phyloP scores from a whole-genome alignment of 37 sponge, comb jelly and placozoan genomes.

The Dysidea cf. avara region DNA sequence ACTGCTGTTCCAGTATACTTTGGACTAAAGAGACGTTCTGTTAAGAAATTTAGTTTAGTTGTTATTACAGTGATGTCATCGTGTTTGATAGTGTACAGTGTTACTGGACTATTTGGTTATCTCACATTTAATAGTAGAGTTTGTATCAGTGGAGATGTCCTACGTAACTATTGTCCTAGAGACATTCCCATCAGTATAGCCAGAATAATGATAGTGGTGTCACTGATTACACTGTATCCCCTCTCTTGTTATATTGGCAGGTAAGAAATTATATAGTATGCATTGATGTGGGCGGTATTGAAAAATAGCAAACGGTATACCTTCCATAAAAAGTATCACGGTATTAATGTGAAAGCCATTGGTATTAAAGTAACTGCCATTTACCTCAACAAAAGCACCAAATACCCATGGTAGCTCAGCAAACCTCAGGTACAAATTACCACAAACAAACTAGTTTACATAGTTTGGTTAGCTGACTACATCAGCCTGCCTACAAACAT shows the following conservation, averaged over 20 bases:
- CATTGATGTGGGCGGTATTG: no score
- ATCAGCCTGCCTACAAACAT: no score
- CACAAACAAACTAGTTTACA: no score
- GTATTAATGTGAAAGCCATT: no score
- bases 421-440: no score
- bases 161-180: slow-evolving; percentile 61
- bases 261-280: no score
- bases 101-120: slow-evolving; percentile 74
- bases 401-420: no score
- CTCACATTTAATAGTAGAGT: slow-evolving; percentile 37
- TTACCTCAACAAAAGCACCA: no score
- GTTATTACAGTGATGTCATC: slow-evolving; percentile 36
- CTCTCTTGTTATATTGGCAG: slow-evolving; percentile 75
- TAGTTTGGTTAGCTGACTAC: no score
- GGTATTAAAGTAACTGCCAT: no score
- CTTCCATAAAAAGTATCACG: no score
- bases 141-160: slow-evolving; percentile 58
- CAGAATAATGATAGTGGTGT: slow-evolving; percentile 41
- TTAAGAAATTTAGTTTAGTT: slow-evolving; percentile 32
- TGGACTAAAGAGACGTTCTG: slow-evolving; percentile 54
- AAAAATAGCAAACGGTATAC: no score
- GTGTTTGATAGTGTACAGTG: slow-evolving; percentile 65
- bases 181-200: slow-evolving; percentile 63
- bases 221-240: slow-evolving; percentile 80
- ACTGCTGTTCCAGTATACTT: slow-evolving; percentile 75